Evolutionary conservation across 2,888 invertebrate genomes (phyloP).

Genomic region (Venusia cambrica): DNA sequence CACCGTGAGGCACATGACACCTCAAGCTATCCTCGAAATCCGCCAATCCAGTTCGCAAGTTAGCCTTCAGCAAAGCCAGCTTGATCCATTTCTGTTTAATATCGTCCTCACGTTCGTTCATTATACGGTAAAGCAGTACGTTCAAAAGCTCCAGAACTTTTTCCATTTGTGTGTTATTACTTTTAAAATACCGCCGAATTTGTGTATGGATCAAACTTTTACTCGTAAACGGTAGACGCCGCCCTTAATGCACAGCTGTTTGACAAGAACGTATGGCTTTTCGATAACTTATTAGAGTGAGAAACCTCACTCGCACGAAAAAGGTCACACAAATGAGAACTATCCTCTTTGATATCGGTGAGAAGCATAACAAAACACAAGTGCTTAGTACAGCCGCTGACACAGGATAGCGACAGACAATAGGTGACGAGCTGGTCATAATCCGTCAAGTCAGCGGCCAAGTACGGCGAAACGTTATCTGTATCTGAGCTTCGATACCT

Average conservation of each 20-base stretch:
- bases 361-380: slow-evolving; percentile 14
- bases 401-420: slow-evolving; percentile 13
- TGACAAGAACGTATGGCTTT: too few species aligned
- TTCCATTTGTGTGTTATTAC: slow-evolving; percentile 30
- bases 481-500: slow-evolving; percentile 45
- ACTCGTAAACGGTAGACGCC: slow-evolving; percentile 17
- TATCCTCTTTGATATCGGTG: too few species aligned
- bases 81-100: slow-evolving; percentile 58
- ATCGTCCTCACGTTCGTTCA: slow-evolving; percentile 36
- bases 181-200: slow-evolving; percentile 18
- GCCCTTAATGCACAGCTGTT: too few species aligned
- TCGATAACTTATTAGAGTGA: too few species aligned
- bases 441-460: slow-evolving; percentile 40
- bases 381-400: slow-evolving; percentile 8
- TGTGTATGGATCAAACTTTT: slow-evolving; percentile 24
- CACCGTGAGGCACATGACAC: slow-evolving; percentile 32
- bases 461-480: slow-evolving; percentile 59
- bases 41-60: slow-evolving; percentile 45
- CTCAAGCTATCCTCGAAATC: slow-evolving; percentile 48
- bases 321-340: too few species aligned
- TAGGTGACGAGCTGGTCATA: slow-evolving; percentile 25
- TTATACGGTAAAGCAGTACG: slow-evolving; percentile 38
- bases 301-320: too few species aligned
- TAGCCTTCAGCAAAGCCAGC: slow-evolving; percentile 51
- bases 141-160: slow-evolving; percentile 31